phyloP scores from a whole-genome alignment of 2,113 vertebrate species.

The Coturnix japonica region DNA sequence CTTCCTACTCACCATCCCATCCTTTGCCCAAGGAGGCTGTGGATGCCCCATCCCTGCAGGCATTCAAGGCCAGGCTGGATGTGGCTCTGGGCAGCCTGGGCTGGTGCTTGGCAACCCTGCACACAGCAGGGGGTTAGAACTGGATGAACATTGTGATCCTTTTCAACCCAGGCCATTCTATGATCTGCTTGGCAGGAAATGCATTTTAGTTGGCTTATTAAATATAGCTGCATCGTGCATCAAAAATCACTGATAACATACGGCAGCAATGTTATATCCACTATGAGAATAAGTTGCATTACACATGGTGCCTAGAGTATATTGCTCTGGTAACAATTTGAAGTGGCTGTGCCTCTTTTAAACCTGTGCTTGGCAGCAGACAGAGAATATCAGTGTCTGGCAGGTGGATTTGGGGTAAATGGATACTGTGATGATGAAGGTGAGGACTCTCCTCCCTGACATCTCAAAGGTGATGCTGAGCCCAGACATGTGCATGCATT shows the following conservation, averaged over 20 bases:
- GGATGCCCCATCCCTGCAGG: no score
- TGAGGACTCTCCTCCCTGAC: background rate
- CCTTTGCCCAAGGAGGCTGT: no score
- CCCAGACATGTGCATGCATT: accelerated
- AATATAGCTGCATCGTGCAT: background rate
- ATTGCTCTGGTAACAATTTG: background rate
- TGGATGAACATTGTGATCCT: no score
- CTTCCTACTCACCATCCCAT: background rate
- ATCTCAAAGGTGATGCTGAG: no score
- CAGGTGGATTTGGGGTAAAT: background rate
- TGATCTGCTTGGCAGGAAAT: background rate
- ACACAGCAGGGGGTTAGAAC: no score
- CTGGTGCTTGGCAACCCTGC: no score
- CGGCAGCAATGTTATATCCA: background rate
- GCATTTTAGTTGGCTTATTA: constrained; percentile 15
- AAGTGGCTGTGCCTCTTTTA: background rate
- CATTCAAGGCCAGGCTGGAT: no score
- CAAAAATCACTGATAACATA: constrained; percentile 6
- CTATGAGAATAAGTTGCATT: background rate
- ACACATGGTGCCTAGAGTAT: background rate
- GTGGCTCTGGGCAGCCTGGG: no score
- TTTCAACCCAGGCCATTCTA: no score
- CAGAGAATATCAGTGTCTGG: background rate
- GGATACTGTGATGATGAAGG: background rate
- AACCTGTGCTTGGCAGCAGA: background rate